Conservation (phyloP, 1,140 invertebrate species). For the Zophobas morio region DNA sequence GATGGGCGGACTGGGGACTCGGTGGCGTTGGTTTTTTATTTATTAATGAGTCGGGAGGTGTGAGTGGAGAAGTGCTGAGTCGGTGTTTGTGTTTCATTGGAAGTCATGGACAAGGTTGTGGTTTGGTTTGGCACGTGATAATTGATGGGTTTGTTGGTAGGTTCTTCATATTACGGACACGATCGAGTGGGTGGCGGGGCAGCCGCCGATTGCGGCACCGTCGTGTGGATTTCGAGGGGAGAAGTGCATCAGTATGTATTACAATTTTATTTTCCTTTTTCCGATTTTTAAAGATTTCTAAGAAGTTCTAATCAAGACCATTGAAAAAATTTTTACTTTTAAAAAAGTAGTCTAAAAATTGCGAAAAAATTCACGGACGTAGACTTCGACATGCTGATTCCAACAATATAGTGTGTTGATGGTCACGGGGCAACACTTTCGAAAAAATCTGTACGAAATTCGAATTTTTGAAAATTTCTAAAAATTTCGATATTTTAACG, state of each 20-base stretch:
- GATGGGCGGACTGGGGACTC: too few relatives aligned
- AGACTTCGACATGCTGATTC: too few relatives aligned
- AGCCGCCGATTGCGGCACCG: constrained; percentile 92
- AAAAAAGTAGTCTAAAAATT: too few relatives aligned
- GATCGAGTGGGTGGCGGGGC: constrained; percentile 84
- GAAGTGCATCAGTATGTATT: constrained; percentile 88
- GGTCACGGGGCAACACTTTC: too few relatives aligned
- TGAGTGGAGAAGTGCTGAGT: constrained; percentile 8
- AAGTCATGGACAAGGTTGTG: background rate
- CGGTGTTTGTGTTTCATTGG: constrained; percentile 35
- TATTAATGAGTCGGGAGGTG: too few relatives aligned
- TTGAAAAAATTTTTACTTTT: background rate
- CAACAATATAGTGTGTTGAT: too few relatives aligned
- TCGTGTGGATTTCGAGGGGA: constrained; percentile 92
- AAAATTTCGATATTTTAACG: too few relatives aligned
- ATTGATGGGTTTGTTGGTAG: constrained; percentile 68
- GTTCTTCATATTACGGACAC: constrained; percentile 76
- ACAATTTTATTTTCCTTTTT: background rate
- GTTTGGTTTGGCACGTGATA: background rate
- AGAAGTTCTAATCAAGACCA: background rate
- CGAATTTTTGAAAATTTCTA: too few relatives aligned
- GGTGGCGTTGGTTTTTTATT: too few relatives aligned
- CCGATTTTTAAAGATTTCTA: background rate
- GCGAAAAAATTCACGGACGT: too few relatives aligned
- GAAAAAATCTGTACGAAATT: too few relatives aligned